A percentile compares a stretch with the other conserved stretches of the same genome.
Conservation (phyloP, 2,888 invertebrate species). For the Cosmorhoe ocellata region DNA sequence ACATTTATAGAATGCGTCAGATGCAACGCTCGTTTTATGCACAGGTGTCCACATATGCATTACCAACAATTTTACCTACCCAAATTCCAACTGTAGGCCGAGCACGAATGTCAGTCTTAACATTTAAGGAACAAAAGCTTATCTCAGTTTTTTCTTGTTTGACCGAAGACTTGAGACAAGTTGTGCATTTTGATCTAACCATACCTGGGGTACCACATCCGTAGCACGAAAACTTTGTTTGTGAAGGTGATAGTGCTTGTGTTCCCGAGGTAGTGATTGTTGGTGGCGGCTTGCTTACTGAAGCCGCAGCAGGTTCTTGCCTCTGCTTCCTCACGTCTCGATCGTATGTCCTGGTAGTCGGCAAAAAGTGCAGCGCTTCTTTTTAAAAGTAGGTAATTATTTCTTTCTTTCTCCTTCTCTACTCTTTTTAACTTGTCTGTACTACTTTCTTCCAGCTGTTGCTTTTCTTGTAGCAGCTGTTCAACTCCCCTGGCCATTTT, state of each 20-base stretch:
- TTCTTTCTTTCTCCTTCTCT: not conserved
- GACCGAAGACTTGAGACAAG: not conserved
- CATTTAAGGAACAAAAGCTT: conserved; percentile 19
- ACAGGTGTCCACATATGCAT: conserved; percentile 22
- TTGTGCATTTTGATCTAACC: conserved; percentile 19
- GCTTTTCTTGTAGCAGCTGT: not conserved
- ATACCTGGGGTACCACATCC: conserved; percentile 30
- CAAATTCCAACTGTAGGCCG: conserved; percentile 26
- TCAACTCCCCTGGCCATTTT: conserved; percentile 5
- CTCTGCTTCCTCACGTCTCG: conserved; percentile 5
- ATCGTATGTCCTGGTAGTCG: not conserved
- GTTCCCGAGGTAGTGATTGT: not conserved
- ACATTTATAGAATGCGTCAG: conserved; percentile 18
- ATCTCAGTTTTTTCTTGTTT: conserved; percentile 7
- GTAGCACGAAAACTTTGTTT: conserved; percentile 25
- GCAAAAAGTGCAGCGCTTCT: conserved; percentile 5
- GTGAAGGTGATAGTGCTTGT: conserved; percentile 27
- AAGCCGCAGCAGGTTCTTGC: not conserved
- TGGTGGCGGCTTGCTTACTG: not conserved
- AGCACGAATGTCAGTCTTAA: conserved; percentile 7
- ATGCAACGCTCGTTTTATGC: conserved; percentile 25
- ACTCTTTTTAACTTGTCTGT: not conserved
- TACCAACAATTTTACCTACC: conserved; percentile 19
- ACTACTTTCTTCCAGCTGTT: not conserved
- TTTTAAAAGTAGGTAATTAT: not conserved